Percentiles rank a stretch among this genome's conserved stretches.
phyloP scores from a whole-genome alignment of 2,113 vertebrate species.

The Elephas maximus region DNA sequence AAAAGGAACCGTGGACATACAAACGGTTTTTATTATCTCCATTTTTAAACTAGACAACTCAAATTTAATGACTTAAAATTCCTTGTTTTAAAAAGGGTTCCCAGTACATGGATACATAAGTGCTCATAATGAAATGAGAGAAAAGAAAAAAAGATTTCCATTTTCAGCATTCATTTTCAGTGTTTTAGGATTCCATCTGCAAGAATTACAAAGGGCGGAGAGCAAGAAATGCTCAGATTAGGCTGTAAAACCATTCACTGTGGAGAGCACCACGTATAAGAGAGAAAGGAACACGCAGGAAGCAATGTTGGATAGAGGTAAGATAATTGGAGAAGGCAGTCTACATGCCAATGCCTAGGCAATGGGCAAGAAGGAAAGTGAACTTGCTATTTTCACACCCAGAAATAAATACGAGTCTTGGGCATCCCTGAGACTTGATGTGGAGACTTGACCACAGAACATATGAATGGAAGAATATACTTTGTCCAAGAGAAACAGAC shows the following conservation, averaged over 20 bases:
- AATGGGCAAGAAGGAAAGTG: neutral
- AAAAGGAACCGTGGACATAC: neutral
- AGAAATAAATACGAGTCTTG: neutral
- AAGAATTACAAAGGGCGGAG: conserved; percentile 8
- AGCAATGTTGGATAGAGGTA: neutral
- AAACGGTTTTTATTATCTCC: conserved; percentile 26
- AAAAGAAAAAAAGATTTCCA: neutral
- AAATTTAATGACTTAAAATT: conserved; percentile 50
- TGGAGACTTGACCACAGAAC: neutral
- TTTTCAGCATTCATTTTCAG: conserved; percentile 26
- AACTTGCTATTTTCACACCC: neutral
- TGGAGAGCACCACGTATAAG: neutral
- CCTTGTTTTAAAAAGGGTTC: conserved; percentile 28
- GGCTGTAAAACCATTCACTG: neutral
- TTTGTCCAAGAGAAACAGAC: neutral
- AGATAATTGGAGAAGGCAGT: neutral
- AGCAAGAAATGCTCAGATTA: neutral
- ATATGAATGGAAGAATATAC: neutral
- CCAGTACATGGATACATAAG: neutral
- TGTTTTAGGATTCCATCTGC: conserved; percentile 30
- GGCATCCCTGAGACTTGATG: neutral
- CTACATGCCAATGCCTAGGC: no score
- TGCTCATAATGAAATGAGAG: conserved; percentile 15
- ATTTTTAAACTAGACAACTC: conserved; percentile 25
- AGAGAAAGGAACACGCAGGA: neutral